phyloP scores from a whole-genome alignment of 1,140 invertebrate species.

The Drosophila teissieri region DNA sequence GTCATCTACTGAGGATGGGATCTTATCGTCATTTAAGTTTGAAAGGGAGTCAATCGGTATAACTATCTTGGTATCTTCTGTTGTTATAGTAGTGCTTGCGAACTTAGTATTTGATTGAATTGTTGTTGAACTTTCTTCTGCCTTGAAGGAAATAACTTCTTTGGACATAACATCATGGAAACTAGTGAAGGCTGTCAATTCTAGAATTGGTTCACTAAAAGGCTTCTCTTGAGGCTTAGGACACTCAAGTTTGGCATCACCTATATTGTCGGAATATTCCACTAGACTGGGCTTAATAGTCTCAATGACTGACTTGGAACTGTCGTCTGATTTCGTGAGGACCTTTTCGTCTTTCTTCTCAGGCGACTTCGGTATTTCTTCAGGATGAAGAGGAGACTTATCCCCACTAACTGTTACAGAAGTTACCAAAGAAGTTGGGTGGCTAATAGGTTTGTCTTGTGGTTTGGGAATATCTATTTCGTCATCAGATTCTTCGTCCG shows the following conservation, averaged over 20 bases:
- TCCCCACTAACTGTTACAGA: not conserved
- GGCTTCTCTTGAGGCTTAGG: not conserved
- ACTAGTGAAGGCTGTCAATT: not conserved
- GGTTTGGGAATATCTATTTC: constrained; percentile 22
- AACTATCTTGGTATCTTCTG: too few species aligned
- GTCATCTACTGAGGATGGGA: not conserved
- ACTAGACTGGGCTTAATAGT: not conserved
- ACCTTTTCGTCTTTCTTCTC: too few species aligned
- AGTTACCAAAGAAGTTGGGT: not conserved
- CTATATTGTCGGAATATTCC: not conserved
- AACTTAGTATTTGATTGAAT: too few species aligned
- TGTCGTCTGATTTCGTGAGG: too few species aligned
- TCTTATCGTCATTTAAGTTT: not conserved
- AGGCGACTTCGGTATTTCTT: not conserved
- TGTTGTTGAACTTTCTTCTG: too few species aligned
- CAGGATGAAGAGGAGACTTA: not conserved
- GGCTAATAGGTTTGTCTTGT: constrained; percentile 3
- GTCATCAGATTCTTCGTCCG: constrained; percentile 40
- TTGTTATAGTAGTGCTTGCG: too few species aligned
- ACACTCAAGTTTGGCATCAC: not conserved
- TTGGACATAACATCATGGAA: not conserved
- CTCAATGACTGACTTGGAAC: not conserved
- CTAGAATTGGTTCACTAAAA: not conserved
- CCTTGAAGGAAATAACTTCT: not conserved
- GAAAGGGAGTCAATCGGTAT: too few species aligned